Evolutionary conservation across 2,888 invertebrate genomes (phyloP).

Genomic region (Lepidochitona cinerea): DNA sequence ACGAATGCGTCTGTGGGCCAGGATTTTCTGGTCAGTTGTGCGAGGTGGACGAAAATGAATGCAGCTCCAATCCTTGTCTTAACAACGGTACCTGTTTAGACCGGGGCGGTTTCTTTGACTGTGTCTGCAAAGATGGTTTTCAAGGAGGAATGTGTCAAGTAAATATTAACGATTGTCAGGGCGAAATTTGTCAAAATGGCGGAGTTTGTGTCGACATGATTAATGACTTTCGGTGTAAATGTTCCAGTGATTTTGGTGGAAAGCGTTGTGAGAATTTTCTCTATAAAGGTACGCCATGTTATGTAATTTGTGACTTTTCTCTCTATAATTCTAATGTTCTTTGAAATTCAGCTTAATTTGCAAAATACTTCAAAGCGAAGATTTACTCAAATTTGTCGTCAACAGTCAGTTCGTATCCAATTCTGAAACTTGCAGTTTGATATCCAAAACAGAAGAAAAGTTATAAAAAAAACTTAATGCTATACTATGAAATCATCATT

Average conservation of each 20-base stretch:
- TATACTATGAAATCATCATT: too few species aligned
- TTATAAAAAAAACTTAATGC: too few species aligned
- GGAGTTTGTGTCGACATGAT: not conserved
- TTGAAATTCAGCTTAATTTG: too few species aligned
- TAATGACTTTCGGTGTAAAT: not conserved
- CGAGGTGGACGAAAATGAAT: conserved; percentile 8
- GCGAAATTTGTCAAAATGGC: not conserved
- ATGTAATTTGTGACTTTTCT: too few species aligned
- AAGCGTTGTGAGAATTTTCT: not conserved
- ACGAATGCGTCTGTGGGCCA: not conserved
- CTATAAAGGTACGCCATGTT: not conserved
- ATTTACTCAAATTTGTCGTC: too few species aligned
- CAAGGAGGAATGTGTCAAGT: not conserved
- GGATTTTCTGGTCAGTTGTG: not conserved
- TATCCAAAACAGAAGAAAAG: too few species aligned
- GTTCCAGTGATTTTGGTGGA: not conserved
- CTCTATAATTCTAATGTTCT: too few species aligned
- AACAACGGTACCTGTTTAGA: not conserved
- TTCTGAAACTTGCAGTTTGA: too few species aligned
- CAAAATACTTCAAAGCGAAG: too few species aligned
- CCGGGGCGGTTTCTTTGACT: not conserved
- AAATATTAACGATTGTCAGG: not conserved
- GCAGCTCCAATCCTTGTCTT: not conserved
- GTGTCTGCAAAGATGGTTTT: not conserved
- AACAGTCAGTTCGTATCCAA: too few species aligned